Conservation (phyloP, 2,797 vertebrate genomes). For the Alauda arvensis region DNA sequence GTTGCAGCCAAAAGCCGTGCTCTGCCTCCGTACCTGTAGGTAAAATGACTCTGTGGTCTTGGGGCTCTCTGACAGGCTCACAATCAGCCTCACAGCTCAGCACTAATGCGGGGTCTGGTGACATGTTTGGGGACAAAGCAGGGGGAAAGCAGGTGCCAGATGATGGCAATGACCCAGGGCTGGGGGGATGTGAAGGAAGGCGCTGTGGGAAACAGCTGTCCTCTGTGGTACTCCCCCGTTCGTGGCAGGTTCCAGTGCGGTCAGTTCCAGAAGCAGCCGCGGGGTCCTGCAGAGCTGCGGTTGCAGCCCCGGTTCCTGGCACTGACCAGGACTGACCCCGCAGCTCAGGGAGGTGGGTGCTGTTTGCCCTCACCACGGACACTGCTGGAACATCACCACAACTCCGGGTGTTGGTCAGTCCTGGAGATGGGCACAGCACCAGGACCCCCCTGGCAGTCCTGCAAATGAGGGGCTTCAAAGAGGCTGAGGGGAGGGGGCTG, state of each 20-base stretch:
- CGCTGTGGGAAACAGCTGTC: neutral
- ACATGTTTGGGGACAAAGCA: neutral
- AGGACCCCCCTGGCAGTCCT: too few species aligned
- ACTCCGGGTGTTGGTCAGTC: rapidly evolving
- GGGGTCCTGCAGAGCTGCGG: neutral
- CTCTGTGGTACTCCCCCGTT: rapidly evolving
- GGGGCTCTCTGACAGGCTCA: neutral
- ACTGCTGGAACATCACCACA: rapidly evolving
- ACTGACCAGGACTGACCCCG: rapidly evolving
- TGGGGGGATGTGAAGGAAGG: neutral
- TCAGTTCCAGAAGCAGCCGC: neutral
- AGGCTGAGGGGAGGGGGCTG: neutral
- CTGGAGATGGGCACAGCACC: neutral
- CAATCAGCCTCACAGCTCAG: neutral
- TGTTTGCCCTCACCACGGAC: rapidly evolving
- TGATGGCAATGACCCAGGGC: rapidly evolving
- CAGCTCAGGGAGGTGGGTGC: rapidly evolving
- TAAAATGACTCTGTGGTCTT: rapidly evolving
- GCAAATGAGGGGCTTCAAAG: neutral
- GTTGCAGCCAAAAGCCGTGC: neutral
- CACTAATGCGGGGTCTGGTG: neutral
- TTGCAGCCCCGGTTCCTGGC: neutral
- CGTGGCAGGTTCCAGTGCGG: neutral
- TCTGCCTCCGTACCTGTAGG: neutral
- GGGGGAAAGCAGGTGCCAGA: neutral